These are phyloP conservation scores for Xyliphius kryptos DNA, from an alignment of 2,113 vertebrate genomes.

Conservation along the genomic window DNA sequence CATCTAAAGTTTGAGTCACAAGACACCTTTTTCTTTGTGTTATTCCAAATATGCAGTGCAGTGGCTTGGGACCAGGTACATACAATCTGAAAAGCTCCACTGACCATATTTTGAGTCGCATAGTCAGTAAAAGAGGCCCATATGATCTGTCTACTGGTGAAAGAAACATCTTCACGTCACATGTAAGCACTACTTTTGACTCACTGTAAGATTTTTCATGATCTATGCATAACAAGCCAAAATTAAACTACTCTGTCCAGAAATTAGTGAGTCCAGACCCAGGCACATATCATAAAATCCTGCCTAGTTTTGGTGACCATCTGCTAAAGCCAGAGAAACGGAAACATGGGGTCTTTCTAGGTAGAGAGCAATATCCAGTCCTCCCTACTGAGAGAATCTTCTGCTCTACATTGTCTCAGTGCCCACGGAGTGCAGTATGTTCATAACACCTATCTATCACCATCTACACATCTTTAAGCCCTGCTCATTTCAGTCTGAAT, in stretches of 20 bases:
- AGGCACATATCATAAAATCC: conserved; percentile 21
- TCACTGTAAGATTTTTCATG: too few species aligned
- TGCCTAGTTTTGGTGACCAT: conserved; percentile 53
- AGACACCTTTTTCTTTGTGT: not conserved
- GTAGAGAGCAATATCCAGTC: conserved; percentile 37
- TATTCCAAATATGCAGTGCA: conserved; percentile 45
- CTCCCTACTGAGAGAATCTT: conserved; percentile 56
- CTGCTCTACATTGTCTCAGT: conserved; percentile 54
- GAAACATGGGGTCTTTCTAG: conserved; percentile 61
- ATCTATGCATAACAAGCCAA: too few species aligned
- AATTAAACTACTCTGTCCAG: conserved; percentile 47
- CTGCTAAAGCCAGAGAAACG: conserved; percentile 47
- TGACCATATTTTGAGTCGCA: conserved; percentile 35
- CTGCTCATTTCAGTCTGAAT: too few species aligned
- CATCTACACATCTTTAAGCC: too few species aligned
- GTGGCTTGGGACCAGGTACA: conserved; percentile 57
- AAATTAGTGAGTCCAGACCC: conserved; percentile 36
- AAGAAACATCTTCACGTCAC: conserved; percentile 44
- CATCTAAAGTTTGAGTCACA: too few species aligned
- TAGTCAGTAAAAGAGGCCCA: conserved; percentile 34
- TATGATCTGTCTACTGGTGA: conserved; percentile 50
- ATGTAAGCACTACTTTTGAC: too few species aligned
- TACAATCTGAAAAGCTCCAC: conserved; percentile 55
- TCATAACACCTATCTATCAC: too few species aligned
- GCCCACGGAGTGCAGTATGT: conserved; percentile 53